A percentile compares a stretch with the other conserved stretches of the same genome.
Evolutionary conservation across 1,140 invertebrate genomes (phyloP).

Genomic region (Anastrepha obliqua): DNA sequence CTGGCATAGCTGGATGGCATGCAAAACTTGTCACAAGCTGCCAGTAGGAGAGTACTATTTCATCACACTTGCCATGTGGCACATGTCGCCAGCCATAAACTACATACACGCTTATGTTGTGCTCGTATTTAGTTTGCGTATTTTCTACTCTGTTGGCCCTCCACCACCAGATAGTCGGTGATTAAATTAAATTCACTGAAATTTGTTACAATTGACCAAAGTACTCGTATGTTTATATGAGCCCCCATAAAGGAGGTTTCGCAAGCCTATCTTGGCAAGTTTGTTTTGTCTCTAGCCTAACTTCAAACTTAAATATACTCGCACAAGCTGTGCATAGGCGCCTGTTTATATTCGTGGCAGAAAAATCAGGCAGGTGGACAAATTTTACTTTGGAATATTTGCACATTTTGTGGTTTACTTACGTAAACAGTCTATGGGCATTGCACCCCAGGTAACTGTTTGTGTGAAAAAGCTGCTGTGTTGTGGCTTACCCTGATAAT

Average conservation of each 20-base stretch:
- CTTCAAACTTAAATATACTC: background rate
- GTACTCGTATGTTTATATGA: background rate
- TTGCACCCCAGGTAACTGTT: too few species aligned
- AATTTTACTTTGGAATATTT: constrained; percentile 17
- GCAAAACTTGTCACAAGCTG: background rate
- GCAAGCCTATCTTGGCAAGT: background rate
- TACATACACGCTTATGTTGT: background rate
- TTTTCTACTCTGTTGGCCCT: too few species aligned
- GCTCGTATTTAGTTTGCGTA: too few species aligned
- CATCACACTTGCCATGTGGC: constrained; percentile 1
- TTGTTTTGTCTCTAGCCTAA: background rate
- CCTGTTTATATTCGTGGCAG: background rate
- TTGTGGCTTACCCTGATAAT: too few species aligned
- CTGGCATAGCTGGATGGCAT: background rate
- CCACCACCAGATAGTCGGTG: background rate
- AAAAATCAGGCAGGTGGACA: constrained; percentile 37
- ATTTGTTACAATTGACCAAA: constrained; percentile 2
- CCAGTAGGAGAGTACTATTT: background rate
- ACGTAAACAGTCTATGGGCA: background rate
- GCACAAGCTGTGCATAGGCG: background rate
- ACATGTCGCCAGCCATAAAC: background rate
- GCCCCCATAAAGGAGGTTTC: background rate
- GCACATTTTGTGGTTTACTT: background rate
- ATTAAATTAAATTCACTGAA: constrained; percentile 42
- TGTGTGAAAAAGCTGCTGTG: too few species aligned